phyloP scores from a whole-genome alignment of 1,140 invertebrate species.

The Pachyrhynchus sulphureomaculatus region DNA sequence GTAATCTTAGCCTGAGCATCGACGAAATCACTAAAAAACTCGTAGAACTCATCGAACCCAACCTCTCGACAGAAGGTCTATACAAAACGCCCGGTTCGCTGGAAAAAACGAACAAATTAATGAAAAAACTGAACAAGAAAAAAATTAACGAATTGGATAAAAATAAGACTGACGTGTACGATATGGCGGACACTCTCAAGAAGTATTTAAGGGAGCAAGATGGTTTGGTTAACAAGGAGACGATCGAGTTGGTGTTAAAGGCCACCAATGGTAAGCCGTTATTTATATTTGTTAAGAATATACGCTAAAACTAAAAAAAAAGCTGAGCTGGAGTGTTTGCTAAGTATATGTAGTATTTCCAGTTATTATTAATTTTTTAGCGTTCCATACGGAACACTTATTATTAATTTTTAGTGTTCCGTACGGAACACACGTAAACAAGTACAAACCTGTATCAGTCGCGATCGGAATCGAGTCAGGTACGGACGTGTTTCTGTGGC shows the following conservation, averaged over 20 bases:
- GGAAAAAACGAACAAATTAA: slow-evolving; percentile 38
- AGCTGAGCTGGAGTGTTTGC: too few relatives aligned
- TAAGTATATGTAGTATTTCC: too few relatives aligned
- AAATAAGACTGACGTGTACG: slow-evolving; percentile 37
- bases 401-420: too few relatives aligned
- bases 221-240: slow-evolving; percentile 77
- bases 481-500: too few relatives aligned
- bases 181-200: slow-evolving; percentile 35
- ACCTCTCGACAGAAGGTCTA: slow-evolving; percentile 31
- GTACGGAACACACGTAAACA: too few relatives aligned
- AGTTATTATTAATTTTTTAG: too few relatives aligned
- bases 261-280: slow-evolving; percentile 25
- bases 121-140: slow-evolving; percentile 38
- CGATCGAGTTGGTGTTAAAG: slow-evolving; percentile 66
- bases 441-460: too few relatives aligned
- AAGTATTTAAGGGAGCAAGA: slow-evolving; percentile 54
- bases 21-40: slow-evolving; percentile 35
- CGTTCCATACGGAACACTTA: too few relatives aligned
- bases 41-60: slow-evolving; percentile 34
- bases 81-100: slow-evolving; percentile 36
- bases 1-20: slow-evolving; percentile 29
- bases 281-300: neutral
- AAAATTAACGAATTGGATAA: slow-evolving; percentile 37
- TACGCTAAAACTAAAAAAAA: neutral
- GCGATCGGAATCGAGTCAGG: too few relatives aligned